Evolutionary conservation across 2,797 vertebrate genomes (phyloP).

Genomic region (Rhynchonycteris naso): DNA sequence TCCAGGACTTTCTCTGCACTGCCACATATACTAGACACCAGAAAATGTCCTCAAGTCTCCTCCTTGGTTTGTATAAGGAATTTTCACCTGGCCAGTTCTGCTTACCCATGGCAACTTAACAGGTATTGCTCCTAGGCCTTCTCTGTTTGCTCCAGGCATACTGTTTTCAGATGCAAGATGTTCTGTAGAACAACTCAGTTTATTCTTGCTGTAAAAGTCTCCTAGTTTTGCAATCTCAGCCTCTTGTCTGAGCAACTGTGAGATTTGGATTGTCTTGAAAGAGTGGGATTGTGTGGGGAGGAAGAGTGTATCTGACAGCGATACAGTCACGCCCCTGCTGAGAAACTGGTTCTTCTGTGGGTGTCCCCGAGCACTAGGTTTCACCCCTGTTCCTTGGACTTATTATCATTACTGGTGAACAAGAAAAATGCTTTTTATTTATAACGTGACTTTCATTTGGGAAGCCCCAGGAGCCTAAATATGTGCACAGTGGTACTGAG

Average conservation of each 20-base stretch:
- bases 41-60: neutral
- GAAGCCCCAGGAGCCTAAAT: neutral
- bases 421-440: neutral
- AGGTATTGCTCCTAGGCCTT: neutral
- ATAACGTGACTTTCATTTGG: neutral
- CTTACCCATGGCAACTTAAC: neutral
- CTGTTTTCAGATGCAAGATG: neutral
- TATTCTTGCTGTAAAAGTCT: neutral
- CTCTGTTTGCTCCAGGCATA: neutral
- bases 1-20: neutral
- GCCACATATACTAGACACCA: neutral
- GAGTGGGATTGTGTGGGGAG: neutral
- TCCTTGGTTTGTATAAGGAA: neutral
- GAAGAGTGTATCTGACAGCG: neutral
- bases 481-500: neutral
- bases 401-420: neutral
- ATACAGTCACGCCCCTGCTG: neutral
- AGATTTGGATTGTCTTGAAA: constrained; percentile 17
- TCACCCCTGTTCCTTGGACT: neutral
- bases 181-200: neutral
- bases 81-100: neutral
- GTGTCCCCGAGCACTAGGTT: neutral
- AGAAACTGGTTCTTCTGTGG: neutral
- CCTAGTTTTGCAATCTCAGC: neutral
- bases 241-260: neutral